Evolutionary conservation across 2,888 invertebrate species (phyloP).

Genomic region (Brenthis daphne): DNA sequence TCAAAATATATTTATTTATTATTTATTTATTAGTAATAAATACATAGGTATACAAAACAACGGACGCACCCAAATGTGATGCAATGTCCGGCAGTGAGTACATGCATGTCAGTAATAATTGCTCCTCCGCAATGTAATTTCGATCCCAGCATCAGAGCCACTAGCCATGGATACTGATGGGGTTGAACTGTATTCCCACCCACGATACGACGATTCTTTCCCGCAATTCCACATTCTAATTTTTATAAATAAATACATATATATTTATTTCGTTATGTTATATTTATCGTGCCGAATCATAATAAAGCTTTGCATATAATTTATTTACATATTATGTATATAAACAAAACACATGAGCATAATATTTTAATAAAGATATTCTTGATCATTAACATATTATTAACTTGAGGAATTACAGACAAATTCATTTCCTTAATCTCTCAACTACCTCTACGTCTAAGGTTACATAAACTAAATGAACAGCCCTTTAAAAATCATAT

Average conservation of each 20-base stretch:
- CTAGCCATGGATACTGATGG: slow-evolving; percentile 82
- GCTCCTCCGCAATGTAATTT: slow-evolving; percentile 82
- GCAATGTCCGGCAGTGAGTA: slow-evolving; percentile 83
- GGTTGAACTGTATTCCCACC: slow-evolving; percentile 76
- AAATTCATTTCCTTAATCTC: no score
- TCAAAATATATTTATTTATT: background rate
- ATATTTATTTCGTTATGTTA: background rate
- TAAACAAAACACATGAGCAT: no score
- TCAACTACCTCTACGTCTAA: no score
- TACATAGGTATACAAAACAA: background rate
- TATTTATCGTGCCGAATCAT: no score
- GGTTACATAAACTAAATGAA: no score
- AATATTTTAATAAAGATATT: no score
- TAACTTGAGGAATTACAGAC: no score
- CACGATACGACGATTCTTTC: slow-evolving; percentile 76
- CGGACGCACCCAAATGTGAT: slow-evolving; percentile 75
- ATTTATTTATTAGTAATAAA: background rate
- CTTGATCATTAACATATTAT: no score
- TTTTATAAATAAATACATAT: slow-evolving; percentile 11
- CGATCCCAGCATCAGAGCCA: slow-evolving; percentile 72
- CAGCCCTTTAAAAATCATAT: no score
- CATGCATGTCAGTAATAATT: slow-evolving; percentile 78
- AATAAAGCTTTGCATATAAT: no score
- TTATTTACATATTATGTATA: no score
- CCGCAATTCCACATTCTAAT: slow-evolving; percentile 69